Evolutionary conservation across 1,140 invertebrate species (phyloP).

Genomic region (Drosophila funebris): DNA sequence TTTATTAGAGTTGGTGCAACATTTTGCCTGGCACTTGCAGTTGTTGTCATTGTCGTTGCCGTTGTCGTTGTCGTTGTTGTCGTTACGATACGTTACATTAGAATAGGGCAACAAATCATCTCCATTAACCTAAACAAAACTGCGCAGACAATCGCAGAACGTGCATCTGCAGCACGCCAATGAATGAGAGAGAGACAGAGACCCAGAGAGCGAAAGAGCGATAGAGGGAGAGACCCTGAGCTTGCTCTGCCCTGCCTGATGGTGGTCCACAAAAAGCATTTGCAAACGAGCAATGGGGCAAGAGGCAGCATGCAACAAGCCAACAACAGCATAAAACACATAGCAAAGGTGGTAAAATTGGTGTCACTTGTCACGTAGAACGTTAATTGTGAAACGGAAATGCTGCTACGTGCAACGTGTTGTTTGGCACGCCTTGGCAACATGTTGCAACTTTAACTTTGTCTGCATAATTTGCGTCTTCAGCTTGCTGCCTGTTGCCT

Average conservation of each 20-base stretch:
- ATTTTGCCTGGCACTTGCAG: constrained; percentile 46
- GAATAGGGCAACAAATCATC: constrained; percentile 83
- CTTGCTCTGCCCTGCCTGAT: constrained; percentile 70
- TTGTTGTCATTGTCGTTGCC: neutral
- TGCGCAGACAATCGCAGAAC: constrained; percentile 80
- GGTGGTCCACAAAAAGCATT: constrained; percentile 71
- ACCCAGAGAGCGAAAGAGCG: neutral
- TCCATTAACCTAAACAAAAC: constrained; percentile 83
- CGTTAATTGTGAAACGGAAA: constrained; percentile 82
- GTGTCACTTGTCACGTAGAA: constrained; percentile 83
- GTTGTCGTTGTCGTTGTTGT: constrained; percentile 11
- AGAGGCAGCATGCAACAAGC: constrained; percentile 20
- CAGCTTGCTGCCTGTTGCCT: constrained; percentile 22
- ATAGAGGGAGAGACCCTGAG: constrained; percentile 2
- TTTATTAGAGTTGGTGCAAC: constrained; percentile 43
- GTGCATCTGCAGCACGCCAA: constrained; percentile 79
- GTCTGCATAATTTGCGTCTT: constrained; percentile 72
- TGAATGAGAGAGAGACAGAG: constrained; percentile 8
- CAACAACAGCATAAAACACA: constrained; percentile 55
- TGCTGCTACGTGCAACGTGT: constrained; percentile 57
- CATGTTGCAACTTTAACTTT: constrained; percentile 62
- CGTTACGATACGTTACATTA: constrained; percentile 59
- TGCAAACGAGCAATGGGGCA: too few relatives aligned
- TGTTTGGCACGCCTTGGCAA: constrained; percentile 67
- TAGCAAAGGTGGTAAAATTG: constrained; percentile 81